phyloP scores from a whole-genome alignment of 1,140 invertebrate species.

The Drosophila parvula region DNA sequence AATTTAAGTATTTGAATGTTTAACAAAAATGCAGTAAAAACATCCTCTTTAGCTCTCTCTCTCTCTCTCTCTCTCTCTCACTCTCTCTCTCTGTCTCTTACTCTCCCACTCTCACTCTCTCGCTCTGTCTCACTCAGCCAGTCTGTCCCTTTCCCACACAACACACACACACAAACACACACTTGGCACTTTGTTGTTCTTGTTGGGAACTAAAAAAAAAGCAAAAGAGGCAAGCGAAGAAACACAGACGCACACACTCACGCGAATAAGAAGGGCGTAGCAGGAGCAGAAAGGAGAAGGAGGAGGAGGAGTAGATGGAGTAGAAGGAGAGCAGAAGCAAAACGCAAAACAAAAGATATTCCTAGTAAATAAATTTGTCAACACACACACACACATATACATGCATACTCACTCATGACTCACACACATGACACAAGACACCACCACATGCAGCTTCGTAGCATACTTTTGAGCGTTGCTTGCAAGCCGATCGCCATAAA shows the following conservation, averaged over 20 bases:
- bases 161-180: conserved; percentile 13
- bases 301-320: conserved; percentile 11
- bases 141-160: conserved; percentile 13
- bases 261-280: not conserved
- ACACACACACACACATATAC: conserved; percentile 40
- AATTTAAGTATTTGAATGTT: conserved; percentile 80
- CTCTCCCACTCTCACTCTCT: not conserved
- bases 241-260: conserved; percentile 23
- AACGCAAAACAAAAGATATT: conserved; percentile 57
- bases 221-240: conserved; percentile 8
- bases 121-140: not conserved
- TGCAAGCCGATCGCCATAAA: conserved; percentile 33
- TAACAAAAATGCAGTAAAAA: conserved; percentile 61
- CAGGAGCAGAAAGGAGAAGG: conserved; percentile 13
- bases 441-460: conserved; percentile 48
- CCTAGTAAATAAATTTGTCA: conserved; percentile 73
- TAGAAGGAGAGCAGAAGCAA: conserved; percentile 34
- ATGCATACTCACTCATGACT: conserved; percentile 11
- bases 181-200: conserved; percentile 10
- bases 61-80: conserved; percentile 19
- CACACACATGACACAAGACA: conserved; percentile 30
- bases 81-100: not conserved
- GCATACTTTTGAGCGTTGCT: conserved; percentile 52
- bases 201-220: conserved; percentile 16
- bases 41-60: conserved; percentile 60